phyloP scores from a whole-genome alignment of 2,888 invertebrate species.

The Sphaeridia pumilis region DNA sequence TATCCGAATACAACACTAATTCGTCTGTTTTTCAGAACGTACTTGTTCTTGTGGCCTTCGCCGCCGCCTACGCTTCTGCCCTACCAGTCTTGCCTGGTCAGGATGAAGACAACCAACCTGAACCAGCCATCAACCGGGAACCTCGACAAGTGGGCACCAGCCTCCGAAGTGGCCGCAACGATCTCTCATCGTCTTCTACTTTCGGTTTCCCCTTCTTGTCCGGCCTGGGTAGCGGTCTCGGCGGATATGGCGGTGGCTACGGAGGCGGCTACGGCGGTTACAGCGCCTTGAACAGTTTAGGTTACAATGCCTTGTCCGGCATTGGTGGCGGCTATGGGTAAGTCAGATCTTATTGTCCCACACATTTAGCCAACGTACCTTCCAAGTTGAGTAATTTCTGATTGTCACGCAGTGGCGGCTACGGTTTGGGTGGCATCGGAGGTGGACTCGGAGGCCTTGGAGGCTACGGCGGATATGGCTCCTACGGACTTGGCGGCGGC shows the following conservation, averaged over 20 bases:
- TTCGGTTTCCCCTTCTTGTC: slow-evolving; percentile 6
- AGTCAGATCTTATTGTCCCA: not conserved
- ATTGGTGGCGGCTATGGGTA: slow-evolving; percentile 3
- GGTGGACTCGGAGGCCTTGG: slow-evolving; percentile 4
- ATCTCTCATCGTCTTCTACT: slow-evolving; percentile 5
- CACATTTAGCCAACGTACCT: not conserved
- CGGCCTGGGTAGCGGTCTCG: not conserved
- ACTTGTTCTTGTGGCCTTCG: not conserved
- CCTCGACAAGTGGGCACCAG: not conserved
- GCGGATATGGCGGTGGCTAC: not conserved
- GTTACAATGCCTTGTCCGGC: not conserved
- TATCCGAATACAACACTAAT: no score
- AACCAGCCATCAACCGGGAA: slow-evolving; percentile 8
- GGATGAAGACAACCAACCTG: slow-evolving; percentile 10
- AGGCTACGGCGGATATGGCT: slow-evolving; percentile 3
- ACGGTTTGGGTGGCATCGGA: no score
- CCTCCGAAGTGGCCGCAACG: not conserved
- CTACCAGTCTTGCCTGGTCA: not conserved
- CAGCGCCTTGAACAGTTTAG: slow-evolving; percentile 6
- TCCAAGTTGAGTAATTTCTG: not conserved
- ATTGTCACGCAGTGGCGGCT: not conserved
- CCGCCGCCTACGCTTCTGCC: not conserved
- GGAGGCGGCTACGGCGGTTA: not conserved
- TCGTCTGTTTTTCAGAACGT: no score
- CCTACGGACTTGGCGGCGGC: not conserved